Conservation (phyloP, 2,888 invertebrate genomes). For the Acrobasis suavella region DNA sequence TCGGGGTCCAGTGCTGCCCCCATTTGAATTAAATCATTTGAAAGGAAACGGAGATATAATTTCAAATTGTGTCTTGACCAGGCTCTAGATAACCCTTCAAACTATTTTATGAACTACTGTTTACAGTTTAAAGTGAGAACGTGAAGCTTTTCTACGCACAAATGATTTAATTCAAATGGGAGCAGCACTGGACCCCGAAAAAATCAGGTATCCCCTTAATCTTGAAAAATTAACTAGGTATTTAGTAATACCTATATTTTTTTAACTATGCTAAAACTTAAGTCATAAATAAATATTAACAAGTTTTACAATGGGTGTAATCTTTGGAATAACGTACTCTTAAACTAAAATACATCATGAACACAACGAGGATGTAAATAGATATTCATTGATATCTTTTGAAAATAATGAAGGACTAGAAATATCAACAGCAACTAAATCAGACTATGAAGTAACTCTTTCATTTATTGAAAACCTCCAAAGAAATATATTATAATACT, state of each 20-base stretch:
- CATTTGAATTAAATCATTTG: no score
- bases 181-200: no score
- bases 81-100: no score
- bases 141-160: no score
- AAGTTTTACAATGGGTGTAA: constrained; percentile 10
- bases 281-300: constrained; percentile 1
- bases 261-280: not conserved
- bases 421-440: constrained; percentile 9
- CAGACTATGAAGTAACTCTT: not conserved
- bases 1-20: no score
- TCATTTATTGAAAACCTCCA: no score
- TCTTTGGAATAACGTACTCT: constrained; percentile 27
- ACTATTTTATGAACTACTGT: no score
- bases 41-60: no score
- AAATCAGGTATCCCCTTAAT: no score
- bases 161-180: no score
- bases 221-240: not conserved
- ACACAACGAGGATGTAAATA: constrained; percentile 23
- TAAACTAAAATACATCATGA: constrained; percentile 16
- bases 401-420: constrained; percentile 20
- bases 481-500: not conserved
- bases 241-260: not conserved
- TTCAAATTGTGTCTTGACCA: no score
- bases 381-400: constrained; percentile 8
- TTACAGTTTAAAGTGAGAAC: no score